Evolutionary conservation across 2,797 vertebrate species (phyloP).

Genomic region (Cynopterus sphinx): DNA sequence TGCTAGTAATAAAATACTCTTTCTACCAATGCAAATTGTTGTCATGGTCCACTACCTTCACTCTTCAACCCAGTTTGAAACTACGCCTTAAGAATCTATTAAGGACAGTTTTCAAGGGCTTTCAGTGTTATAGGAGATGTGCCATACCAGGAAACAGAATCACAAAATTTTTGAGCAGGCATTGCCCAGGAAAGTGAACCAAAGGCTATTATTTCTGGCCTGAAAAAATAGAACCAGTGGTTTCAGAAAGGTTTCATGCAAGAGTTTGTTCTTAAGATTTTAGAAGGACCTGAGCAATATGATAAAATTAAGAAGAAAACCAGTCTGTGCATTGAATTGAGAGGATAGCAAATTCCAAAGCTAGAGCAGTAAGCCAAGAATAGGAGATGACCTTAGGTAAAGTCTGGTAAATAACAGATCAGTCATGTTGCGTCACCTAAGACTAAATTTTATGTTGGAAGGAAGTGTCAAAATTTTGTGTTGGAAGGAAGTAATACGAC

Average conservation of each 20-base stretch:
- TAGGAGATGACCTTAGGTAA: not conserved
- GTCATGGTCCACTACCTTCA: not conserved
- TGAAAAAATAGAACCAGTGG: not conserved
- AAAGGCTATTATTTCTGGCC: slow-evolving; percentile 3
- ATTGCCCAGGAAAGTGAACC: not conserved
- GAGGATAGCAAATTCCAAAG: not conserved
- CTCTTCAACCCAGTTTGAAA: not conserved
- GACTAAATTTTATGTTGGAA: not conserved
- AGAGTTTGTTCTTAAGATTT: slow-evolving; percentile 20
- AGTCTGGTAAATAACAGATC: not conserved
- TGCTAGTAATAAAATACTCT: not conserved
- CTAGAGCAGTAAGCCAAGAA: not conserved
- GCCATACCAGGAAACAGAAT: not conserved
- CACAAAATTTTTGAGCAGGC: not conserved
- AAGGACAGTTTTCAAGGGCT: slow-evolving; percentile 8
- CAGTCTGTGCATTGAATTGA: not conserved
- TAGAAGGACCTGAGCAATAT: not conserved
- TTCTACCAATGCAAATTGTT: not conserved
- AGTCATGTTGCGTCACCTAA: not conserved
- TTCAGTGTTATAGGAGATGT: not conserved
- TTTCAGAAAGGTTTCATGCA: slow-evolving; percentile 8
- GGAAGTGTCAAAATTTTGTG: not conserved
- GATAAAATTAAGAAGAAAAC: not conserved
- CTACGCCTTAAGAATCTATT: not conserved
- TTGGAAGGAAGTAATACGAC: not conserved